Evolutionary conservation across 2,888 invertebrate genomes (phyloP).

Genomic region (Nephrotoma guestfalica): DNA sequence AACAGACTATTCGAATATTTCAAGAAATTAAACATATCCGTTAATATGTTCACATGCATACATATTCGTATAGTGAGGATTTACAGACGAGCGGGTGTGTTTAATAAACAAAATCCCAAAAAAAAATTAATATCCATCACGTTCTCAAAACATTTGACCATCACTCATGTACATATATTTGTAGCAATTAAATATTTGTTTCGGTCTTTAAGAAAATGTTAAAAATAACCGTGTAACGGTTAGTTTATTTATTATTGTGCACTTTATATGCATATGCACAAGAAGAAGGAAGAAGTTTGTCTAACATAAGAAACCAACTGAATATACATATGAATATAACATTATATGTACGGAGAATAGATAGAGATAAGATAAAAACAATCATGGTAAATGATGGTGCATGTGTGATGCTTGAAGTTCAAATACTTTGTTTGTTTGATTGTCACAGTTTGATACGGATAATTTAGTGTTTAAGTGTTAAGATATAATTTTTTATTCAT

Average conservation of each 20-base stretch:
- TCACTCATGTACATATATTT: neutral
- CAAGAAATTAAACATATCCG: neutral
- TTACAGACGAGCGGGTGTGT: neutral
- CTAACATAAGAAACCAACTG: neutral
- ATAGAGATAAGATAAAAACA: neutral
- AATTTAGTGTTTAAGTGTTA: neutral
- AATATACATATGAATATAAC: neutral
- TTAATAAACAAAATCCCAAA: neutral
- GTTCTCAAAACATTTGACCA: neutral
- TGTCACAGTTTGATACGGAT: neutral
- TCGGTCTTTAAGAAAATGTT: neutral
- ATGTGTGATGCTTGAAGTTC: neutral
- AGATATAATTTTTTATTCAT: neutral
- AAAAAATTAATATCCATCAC: neutral
- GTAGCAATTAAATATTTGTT: neutral
- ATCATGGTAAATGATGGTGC: neutral
- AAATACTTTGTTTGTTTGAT: neutral
- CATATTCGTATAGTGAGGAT: neutral
- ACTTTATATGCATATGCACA: neutral
- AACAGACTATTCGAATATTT: neutral
- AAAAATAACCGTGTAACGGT: neutral
- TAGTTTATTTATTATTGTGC: neutral
- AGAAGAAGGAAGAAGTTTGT: neutral
- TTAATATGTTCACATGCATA: neutral
- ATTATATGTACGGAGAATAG: neutral